Conservation (phyloP, 2,113 vertebrate genomes). For the Actenoides hombroni region DNA sequence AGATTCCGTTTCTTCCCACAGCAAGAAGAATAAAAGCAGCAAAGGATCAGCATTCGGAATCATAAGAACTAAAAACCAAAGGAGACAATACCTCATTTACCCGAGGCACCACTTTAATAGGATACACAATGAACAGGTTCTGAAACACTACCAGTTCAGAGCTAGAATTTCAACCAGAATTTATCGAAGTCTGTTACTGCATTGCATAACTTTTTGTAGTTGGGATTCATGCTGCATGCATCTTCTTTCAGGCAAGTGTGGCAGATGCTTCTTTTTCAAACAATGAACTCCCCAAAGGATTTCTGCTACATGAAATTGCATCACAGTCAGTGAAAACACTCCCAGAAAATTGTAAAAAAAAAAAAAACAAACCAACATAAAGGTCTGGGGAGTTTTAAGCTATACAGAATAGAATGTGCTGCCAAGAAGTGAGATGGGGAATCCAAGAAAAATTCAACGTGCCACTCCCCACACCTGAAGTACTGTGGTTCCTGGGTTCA, state of each 20-base stretch:
- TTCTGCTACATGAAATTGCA: not conserved
- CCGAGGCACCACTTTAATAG: not conserved
- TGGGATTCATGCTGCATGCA: not conserved
- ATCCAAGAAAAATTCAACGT: not conserved
- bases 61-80: not conserved
- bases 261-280: not conserved
- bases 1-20: not conserved
- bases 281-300: not conserved
- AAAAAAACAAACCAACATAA: not conserved
- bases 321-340: not conserved
- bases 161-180: not conserved
- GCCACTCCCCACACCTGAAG: slow-evolving; percentile 81
- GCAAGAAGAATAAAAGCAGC: not conserved
- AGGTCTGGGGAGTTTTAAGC: rapidly evolving
- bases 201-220: not conserved
- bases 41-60: not conserved
- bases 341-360: not conserved
- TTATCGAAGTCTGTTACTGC: not conserved
- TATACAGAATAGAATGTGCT: not conserved
- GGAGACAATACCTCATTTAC: not conserved
- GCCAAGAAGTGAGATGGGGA: not conserved
- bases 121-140: not conserved
- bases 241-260: not conserved
- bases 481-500: slow-evolving; percentile 92
- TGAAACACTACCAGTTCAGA: not conserved